Evolutionary conservation across 2,797 vertebrate genomes (phyloP).

Genomic region (Helarctos malayanus): DNA sequence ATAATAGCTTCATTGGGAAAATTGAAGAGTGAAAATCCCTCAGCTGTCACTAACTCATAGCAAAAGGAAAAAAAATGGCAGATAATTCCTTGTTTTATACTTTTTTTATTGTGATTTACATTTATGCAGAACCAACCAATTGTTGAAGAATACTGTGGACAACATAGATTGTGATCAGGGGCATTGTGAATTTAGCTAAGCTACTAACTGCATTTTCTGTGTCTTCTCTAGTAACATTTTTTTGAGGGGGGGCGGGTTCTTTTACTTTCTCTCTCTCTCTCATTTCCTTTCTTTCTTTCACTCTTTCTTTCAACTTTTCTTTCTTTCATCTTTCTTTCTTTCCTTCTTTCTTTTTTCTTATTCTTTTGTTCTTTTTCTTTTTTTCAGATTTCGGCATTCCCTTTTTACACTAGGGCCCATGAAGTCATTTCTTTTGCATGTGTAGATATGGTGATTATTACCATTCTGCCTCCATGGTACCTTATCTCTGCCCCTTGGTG

Average conservation of each 20-base stretch:
- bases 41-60: neutral
- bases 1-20: neutral
- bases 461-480: accelerated
- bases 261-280: neutral
- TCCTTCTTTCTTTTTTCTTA: neutral
- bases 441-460: no score
- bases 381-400: neutral
- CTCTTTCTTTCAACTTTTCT: no score
- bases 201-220: neutral
- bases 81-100: neutral
- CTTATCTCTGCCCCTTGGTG: neutral
- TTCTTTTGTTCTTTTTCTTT: no score
- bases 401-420: neutral
- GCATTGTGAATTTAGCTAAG: neutral
- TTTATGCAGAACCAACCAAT: neutral
- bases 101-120: neutral
- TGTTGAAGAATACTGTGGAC: neutral
- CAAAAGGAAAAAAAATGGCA: neutral
- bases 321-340: neutral
- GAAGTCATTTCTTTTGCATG: neutral
- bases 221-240: neutral
- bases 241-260: neutral
- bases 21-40: neutral
- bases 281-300: no score
- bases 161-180: neutral